These are phyloP conservation scores for Drosophila parvula DNA, from an alignment of 1,140 invertebrate species.

Conservation along the genomic window DNA sequence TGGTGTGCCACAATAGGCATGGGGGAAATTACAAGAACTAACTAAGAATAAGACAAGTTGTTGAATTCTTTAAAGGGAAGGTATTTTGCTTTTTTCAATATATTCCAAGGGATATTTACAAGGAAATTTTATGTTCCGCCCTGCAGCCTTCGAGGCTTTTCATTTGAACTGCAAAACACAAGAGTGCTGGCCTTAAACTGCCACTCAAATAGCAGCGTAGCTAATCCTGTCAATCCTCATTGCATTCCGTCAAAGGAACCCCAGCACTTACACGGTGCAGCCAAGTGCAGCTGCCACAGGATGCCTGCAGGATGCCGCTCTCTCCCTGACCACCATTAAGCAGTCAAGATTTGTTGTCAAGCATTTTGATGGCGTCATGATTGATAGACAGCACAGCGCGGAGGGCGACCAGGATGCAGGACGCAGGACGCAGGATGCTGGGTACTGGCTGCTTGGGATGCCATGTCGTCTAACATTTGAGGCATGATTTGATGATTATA, in stretches of 20 bases:
- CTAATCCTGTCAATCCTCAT: conserved; percentile 17
- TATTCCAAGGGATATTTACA: background rate
- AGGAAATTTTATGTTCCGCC: no score
- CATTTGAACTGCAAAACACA: conserved; percentile 8
- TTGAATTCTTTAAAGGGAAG: background rate
- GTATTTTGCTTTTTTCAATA: background rate
- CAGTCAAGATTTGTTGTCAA: conserved; percentile 74
- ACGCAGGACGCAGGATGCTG: background rate
- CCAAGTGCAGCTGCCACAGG: background rate
- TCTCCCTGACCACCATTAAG: conserved; percentile 54
- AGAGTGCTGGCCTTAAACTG: conserved; percentile 10
- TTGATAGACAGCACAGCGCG: conserved; percentile 47
- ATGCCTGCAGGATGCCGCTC: background rate
- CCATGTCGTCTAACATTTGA: conserved; percentile 46
- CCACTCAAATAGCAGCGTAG: conserved; percentile 18
- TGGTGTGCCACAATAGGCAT: conserved; percentile 12
- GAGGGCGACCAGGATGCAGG: background rate
- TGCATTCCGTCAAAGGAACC: conserved; percentile 5
- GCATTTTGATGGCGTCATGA: conserved; percentile 70
- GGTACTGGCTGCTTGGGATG: conserved; percentile 4
- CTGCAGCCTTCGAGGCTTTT: background rate
- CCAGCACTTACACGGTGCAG: background rate
- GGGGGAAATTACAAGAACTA: conserved; percentile 10
- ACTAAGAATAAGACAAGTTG: background rate
- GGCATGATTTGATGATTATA: conserved; percentile 78